Conservation (phyloP, 2,113 vertebrate genomes). For the Apodemus speciosus region DNA sequence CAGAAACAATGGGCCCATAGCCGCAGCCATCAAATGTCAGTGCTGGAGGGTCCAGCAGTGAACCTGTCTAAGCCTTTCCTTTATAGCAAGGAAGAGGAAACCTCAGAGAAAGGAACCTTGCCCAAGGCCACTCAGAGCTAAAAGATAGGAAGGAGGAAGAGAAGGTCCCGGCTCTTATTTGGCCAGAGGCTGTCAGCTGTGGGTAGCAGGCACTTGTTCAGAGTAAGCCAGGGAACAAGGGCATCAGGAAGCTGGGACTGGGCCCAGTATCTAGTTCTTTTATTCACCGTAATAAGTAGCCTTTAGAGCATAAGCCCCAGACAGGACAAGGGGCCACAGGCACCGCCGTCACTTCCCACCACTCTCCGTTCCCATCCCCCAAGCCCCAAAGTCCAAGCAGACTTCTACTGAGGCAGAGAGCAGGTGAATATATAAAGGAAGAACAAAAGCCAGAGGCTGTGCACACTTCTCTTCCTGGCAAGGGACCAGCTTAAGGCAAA, state of each 20-base stretch:
- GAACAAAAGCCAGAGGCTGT: no score
- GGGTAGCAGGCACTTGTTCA: background rate
- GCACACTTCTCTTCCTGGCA: accelerated
- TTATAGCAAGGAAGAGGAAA: background rate
- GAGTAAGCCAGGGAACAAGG: no score
- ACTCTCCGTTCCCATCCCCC: accelerated
- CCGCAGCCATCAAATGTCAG: background rate
- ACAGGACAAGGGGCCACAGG: background rate
- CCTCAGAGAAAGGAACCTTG: background rate
- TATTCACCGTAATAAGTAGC: background rate
- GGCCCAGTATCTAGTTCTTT: background rate
- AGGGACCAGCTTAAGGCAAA: background rate
- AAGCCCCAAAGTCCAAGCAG: background rate
- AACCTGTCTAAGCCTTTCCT: background rate
- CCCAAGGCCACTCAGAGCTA: background rate
- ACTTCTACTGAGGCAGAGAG: background rate
- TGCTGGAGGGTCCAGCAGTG: background rate
- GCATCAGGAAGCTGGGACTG: background rate
- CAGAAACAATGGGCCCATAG: background rate
- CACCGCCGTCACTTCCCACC: no score
- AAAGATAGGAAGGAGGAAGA: background rate
- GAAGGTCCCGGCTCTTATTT: background rate
- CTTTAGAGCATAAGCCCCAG: background rate
- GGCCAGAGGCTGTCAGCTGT: background rate
- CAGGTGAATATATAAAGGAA: background rate